Base-by-base conservation (phyloP, 1,140 invertebrate genomes). In the Littorina saxatilis region DNA sequence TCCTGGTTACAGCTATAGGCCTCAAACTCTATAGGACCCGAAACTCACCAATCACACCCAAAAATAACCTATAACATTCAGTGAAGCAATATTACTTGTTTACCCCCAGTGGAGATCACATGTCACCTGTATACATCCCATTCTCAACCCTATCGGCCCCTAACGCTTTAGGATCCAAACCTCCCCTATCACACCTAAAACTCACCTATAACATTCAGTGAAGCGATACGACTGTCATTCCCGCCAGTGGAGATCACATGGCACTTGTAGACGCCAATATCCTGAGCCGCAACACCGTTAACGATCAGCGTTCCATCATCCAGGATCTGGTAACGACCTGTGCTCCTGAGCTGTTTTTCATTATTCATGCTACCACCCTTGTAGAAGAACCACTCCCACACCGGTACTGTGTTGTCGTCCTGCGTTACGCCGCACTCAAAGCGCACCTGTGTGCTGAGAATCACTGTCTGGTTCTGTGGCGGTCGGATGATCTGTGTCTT, bases 371-470 rank as follows among this genome's bases (percentile, higher is more conserved):
- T 76, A 39, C 77, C 52, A n/a, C 68, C 68, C 58, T 77, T 83
- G 43, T 79, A 85, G 72, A 85, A 86, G 63, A 95, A 97, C 98
- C 98, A 99, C 84, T 96, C 95, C 84, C 99, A 95, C 84, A 96
- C 95, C 87, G 96, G 97, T n/a, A 95, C 95, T n/a, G 99, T 96
- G 82, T 95, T 95, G 32, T 96, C 95, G 93, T 99, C 98, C 88
- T 96, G 96, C n/a, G 96, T 97, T 39, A 99, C 96, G 93, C 96
- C 97, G 93, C 98, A 99, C 87, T 97, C 96, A 74, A 99, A 93
- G 29, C 96, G 96, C 1, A 97, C 97, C 43, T 96, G 97, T 73
- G 97, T 96, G 29, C 97, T 97, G 2, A 99, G 93, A 61, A 98
- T 94, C 32, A 98, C 96, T 85, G 95, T 95, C 2, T 96, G 96